Evolutionary conservation across 2,797 vertebrate species (phyloP).

Genomic region (Borostomias antarcticus): DNA sequence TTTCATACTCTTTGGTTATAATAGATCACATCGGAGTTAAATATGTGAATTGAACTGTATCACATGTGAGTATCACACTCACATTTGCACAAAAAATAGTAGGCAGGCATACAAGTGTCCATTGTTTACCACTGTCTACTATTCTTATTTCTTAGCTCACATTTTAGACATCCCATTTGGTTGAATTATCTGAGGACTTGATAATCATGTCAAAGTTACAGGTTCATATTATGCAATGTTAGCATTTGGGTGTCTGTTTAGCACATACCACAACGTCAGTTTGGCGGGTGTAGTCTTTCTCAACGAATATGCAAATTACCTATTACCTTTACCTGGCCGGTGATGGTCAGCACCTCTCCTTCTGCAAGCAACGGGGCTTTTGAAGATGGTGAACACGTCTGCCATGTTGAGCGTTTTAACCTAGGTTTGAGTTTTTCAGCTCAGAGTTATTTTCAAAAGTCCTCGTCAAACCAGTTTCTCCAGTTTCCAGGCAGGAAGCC

Average conservation of each 20-base stretch:
- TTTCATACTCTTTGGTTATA: too few species aligned
- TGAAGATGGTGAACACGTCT: background rate
- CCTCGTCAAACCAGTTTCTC: conserved; percentile 35
- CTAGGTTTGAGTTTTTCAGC: background rate
- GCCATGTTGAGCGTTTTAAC: background rate
- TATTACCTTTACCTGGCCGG: background rate
- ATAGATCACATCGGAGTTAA: too few species aligned
- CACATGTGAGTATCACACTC: too few species aligned
- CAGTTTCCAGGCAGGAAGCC: conserved; percentile 30
- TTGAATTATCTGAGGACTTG: too few species aligned
- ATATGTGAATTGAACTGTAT: too few species aligned
- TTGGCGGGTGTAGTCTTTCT: background rate
- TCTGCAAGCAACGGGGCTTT: background rate
- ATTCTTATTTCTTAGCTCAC: too few species aligned
- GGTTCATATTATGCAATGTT: too few species aligned
- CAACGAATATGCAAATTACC: background rate
- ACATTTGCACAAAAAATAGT: too few species aligned
- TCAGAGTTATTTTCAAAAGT: background rate
- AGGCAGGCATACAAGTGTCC: too few species aligned
- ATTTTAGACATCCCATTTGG: too few species aligned
- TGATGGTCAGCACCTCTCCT: background rate
- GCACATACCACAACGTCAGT: background rate
- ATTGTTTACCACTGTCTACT: too few species aligned
- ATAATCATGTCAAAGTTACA: too few species aligned
- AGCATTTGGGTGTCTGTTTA: background rate